phyloP scores from a whole-genome alignment of 1,140 invertebrate genomes.

The Teleogryllus occipitalis region DNA sequence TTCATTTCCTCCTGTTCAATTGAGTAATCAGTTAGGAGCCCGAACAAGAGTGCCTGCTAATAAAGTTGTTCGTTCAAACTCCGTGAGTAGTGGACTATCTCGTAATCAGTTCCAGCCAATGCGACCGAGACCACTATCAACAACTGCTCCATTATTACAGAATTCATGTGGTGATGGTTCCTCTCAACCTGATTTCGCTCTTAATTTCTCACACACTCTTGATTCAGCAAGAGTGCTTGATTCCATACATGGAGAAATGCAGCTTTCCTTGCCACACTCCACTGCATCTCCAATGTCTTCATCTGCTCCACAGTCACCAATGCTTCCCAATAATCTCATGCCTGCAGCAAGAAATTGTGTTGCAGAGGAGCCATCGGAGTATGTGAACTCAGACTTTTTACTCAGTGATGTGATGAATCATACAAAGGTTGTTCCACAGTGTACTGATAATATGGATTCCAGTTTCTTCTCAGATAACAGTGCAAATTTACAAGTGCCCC shows the following conservation, averaged over 20 bases:
- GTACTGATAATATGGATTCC: background rate
- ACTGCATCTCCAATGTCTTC: conserved; percentile 18
- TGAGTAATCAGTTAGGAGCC: background rate
- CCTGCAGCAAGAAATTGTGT: background rate
- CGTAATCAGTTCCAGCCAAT: background rate
- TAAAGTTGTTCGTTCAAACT: conserved; percentile 16
- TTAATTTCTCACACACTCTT: background rate
- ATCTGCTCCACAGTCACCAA: conserved; percentile 23
- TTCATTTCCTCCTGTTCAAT: background rate
- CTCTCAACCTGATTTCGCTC: background rate
- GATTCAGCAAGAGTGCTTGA: background rate
- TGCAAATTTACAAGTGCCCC: background rate
- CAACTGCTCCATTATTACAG: background rate
- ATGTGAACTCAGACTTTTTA: background rate
- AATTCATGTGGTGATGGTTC: background rate
- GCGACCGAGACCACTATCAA: background rate
- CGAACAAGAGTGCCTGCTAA: background rate
- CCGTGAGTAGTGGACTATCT: conserved; percentile 7
- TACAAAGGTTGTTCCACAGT: background rate
- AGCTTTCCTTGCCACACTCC: background rate
- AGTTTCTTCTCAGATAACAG: background rate
- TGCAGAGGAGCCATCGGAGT: background rate
- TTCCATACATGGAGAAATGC: background rate
- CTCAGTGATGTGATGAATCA: background rate
- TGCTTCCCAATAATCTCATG: conserved; percentile 9